Base-by-base conservation (phyloP, 1,140 invertebrate species). In the Magallana angulata region DNA sequence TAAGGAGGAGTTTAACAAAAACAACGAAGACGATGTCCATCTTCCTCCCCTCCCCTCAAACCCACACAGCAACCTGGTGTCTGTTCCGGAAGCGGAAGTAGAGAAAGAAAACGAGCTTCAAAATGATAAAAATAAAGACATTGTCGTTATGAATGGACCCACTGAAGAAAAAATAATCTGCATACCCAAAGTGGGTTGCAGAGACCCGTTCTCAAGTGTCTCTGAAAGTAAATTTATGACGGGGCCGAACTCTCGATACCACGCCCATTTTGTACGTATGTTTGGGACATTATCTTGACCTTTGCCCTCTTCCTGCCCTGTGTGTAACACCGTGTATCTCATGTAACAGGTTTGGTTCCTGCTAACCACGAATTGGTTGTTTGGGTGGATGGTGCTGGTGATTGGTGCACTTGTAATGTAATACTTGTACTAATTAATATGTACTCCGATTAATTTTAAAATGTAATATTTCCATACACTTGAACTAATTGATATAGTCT, bases 181-280 rank as follows among this genome's bases (percentile, higher is more conserved):
- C 81, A 82, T 82, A 12, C 81, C 81, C 57, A 36, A 16, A 14
- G 57, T 82, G 48, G 57, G 57, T 57, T 57, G 81, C 48, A 57
- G 56, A 82, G 57, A 56, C n/a, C 81, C 48, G 18, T 76, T 76
- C 36, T 82, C 48, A n/a, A 24, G 48, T 82, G 48, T 62, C 3
- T 84, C 82, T 14, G 58, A 84, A 16, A 84, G 82, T 62, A 84
- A 56, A 84, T 84, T 84, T 62, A 84, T 58, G 24, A 18, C 58
- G 5, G 82, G 57, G 60, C 56, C 56, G 36, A 58, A 60, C 48
- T 18, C n/a, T 14, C 57, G 57, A 84, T 84, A 60, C 56, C 57
- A 84, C 59, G 56, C 82, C 9, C 82, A 84, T 84, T 84, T 84
- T 84, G 82, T 84, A 84, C 57, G 82, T 84, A 60, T 84, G 30